Evolutionary conservation across 2,888 invertebrate species (phyloP).

Genomic region (Pristionchus exspectatus): DNA sequence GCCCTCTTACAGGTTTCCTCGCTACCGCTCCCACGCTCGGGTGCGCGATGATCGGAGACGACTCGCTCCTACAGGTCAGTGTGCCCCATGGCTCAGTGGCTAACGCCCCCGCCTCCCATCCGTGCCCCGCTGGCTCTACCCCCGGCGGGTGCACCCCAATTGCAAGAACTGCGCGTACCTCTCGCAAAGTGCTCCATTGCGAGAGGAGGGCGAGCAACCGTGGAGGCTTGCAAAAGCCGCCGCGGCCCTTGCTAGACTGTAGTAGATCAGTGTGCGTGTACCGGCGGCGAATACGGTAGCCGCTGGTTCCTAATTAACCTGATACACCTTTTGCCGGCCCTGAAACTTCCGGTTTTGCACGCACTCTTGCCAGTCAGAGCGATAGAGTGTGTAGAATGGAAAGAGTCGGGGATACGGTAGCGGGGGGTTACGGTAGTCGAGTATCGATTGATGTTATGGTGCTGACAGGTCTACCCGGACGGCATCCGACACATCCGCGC

Average conservation of each 20-base stretch:
- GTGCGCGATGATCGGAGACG: slow-evolving; percentile 96
- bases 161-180: slow-evolving; percentile 24
- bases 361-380: background rate
- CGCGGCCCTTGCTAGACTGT: slow-evolving; percentile 50
- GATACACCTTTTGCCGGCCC: slow-evolving; percentile 30
- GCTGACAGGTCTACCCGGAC: slow-evolving; percentile 90
- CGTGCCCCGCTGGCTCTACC: background rate
- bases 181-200: background rate
- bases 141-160: background rate
- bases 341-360: no score
- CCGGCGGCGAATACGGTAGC: slow-evolving; percentile 35
- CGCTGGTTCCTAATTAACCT: slow-evolving; percentile 54
- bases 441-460: background rate
- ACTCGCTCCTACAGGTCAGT: slow-evolving; percentile 93
- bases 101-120: background rate
- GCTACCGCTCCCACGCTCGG: slow-evolving; percentile 99
- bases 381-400: background rate
- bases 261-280: slow-evolving; percentile 54
- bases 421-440: background rate
- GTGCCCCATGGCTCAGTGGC: background rate
- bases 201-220: background rate
- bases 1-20: slow-evolving; percentile 84
- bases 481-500: slow-evolving; percentile 98
- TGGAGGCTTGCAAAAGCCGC: slow-evolving; percentile 9
- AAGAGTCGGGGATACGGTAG: background rate